phyloP scores from a whole-genome alignment of 37 sponge, comb jelly and placozoan genomes.

The Halisarca cf. caerulea region DNA sequence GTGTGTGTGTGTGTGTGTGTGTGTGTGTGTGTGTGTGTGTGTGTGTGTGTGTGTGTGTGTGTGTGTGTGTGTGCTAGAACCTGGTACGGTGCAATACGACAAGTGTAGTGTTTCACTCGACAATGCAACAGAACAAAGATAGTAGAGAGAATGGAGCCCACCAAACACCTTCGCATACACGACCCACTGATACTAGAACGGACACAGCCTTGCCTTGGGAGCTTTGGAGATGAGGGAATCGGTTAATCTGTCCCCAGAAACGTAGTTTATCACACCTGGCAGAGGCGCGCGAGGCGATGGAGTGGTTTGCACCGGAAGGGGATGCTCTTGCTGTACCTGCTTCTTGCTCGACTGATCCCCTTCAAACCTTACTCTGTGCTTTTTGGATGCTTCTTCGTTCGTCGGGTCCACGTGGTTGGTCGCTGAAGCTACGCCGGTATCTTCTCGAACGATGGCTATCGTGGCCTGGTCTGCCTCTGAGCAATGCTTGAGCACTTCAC shows the following conservation, averaged over 20 bases:
- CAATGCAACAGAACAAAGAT: too few relatives aligned
- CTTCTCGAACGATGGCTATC: conserved; percentile 7
- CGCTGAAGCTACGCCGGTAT: not conserved
- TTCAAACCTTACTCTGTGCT: not conserved
- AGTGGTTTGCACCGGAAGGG: not conserved
- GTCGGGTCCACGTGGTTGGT: not conserved
- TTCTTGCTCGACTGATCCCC: not conserved
- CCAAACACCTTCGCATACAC: not conserved
- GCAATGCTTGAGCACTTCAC: conserved; percentile 12
- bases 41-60: too few relatives aligned
- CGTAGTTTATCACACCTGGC: not conserved
- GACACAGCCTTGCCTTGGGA: not conserved
- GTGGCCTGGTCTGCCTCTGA: not conserved
- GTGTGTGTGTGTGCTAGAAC: too few relatives aligned
- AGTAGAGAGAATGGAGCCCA: too few relatives aligned
- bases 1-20: too few relatives aligned
- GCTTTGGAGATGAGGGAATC: conserved; percentile 4
- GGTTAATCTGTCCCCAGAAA: not conserved
- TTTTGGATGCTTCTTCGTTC: not conserved
- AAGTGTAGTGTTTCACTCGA: too few relatives aligned
- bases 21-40: too few relatives aligned
- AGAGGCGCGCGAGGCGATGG: not conserved
- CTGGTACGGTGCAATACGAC: too few relatives aligned
- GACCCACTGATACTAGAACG: not conserved
- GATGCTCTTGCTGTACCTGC: not conserved